These are phyloP conservation scores for Pseudanteris insignis DNA, from an alignment of 2,888 invertebrate genomes.

Conservation along the genomic window DNA sequence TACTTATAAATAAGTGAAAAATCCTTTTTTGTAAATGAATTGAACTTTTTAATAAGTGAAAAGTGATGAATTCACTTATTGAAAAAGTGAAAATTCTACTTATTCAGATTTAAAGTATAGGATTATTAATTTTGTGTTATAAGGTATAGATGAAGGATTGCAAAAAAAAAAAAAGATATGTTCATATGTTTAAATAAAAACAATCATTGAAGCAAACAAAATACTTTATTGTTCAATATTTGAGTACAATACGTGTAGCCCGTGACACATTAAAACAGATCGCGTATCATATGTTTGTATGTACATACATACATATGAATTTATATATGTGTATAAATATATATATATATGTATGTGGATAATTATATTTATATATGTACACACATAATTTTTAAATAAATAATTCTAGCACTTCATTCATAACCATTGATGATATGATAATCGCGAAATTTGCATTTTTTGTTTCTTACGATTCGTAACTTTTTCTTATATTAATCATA, in stretches of 20 bases:
- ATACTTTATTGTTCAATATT: conserved; percentile 67
- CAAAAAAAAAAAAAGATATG: no score
- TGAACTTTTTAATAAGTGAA: no score
- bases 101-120: no score
- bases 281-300: conserved; percentile 57
- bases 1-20: no score
- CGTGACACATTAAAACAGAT: conserved; percentile 67
- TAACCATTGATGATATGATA: conserved; percentile 66
- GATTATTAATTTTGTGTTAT: no score
- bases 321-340: conserved; percentile 47
- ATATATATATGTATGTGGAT: conserved; percentile 4
- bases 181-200: no score
- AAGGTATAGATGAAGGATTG: no score
- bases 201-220: conserved; percentile 66
- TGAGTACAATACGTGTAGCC: conserved; percentile 67
- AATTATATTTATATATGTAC: conserved; percentile 22
- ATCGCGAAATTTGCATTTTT: conserved; percentile 51
- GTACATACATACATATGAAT: conserved; percentile 2
- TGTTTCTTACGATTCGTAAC: conserved; percentile 48
- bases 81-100: no score
- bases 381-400: conserved; percentile 59
- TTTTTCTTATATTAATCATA: conserved; percentile 49
- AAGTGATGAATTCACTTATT: no score
- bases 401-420: conserved; percentile 62
- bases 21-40: no score